phyloP scores from a whole-genome alignment of 37 sponge, comb jelly and placozoan species.

The Beroe ovata region DNA sequence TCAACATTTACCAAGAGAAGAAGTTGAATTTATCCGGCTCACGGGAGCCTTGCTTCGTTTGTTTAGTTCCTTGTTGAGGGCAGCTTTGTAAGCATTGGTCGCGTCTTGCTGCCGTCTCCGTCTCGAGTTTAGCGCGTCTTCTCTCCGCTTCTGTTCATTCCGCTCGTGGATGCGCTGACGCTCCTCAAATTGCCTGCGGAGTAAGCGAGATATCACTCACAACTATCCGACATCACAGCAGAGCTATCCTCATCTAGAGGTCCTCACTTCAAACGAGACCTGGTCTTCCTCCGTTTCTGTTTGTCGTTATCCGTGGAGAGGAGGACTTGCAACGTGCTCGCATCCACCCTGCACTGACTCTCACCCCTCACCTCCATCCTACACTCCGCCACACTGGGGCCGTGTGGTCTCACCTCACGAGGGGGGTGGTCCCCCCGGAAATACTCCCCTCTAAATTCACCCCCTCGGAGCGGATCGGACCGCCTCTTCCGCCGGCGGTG shows the following conservation, averaged over 20 bases:
- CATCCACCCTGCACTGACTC: too few relatives aligned
- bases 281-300: conserved; percentile 1
- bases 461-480: not conserved
- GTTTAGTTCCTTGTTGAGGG: conserved; percentile 45
- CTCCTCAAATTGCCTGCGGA: conserved; percentile 58
- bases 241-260: too few relatives aligned
- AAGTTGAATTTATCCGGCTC: conserved; percentile 40
- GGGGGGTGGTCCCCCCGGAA: not conserved
- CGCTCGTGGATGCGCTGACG: conserved; percentile 53
- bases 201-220: too few relatives aligned
- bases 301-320: conserved; percentile 2
- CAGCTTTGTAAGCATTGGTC: conserved; percentile 60
- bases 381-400: not conserved
- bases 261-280: conserved; percentile 23
- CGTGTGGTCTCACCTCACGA: not conserved
- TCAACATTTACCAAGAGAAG: conserved; percentile 30
- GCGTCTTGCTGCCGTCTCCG: conserved; percentile 39
- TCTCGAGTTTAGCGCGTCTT: conserved; percentile 44
- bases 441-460: not conserved
- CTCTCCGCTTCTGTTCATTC: conserved; percentile 51
- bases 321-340: conserved; percentile 5
- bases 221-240: too few relatives aligned
- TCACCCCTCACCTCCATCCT: not conserved
- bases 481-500: not conserved
- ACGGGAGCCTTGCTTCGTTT: conserved; percentile 28